Conservation (phyloP, 2,888 invertebrate species). For the Epinotia bilunana region DNA sequence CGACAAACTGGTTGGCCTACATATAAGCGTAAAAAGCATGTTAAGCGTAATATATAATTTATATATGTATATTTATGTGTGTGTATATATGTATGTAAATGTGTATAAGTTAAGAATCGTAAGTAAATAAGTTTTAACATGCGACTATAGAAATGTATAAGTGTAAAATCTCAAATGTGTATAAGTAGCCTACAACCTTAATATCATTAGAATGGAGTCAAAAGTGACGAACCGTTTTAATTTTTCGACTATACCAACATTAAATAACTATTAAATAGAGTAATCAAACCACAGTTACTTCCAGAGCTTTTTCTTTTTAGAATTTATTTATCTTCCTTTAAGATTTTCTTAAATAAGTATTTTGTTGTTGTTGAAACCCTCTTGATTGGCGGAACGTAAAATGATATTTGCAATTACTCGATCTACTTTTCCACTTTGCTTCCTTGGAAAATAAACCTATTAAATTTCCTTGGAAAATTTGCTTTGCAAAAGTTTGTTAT, state of each 20-base stretch:
- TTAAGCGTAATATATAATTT: no score
- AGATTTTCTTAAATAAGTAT: constrained; percentile 9
- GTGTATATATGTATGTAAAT: no score
- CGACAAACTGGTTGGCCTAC: no score
- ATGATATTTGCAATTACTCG: constrained; percentile 18
- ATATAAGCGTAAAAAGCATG: no score
- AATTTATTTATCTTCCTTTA: not conserved
- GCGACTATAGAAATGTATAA: no score
- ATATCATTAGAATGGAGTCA: no score
- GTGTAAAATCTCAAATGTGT: no score
- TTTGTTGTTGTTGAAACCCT: constrained; percentile 22
- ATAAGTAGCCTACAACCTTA: no score
- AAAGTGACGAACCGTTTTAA: no score
- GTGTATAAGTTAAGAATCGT: no score
- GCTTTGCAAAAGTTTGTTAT: not conserved
- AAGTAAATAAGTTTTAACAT: no score
- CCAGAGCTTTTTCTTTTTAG: not conserved
- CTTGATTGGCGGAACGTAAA: constrained; percentile 17
- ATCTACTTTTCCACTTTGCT: constrained; percentile 23
- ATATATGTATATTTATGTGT: no score
- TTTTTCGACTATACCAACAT: not conserved
- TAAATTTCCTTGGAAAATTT: not conserved
- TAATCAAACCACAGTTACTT: not conserved
- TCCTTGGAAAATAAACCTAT: constrained; percentile 4
- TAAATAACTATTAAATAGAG: not conserved